A percentile compares a stretch with the other conserved stretches of the same genome.
phyloP scores from a whole-genome alignment of 2,888 invertebrate genomes.

The Spicauda simplicius region DNA sequence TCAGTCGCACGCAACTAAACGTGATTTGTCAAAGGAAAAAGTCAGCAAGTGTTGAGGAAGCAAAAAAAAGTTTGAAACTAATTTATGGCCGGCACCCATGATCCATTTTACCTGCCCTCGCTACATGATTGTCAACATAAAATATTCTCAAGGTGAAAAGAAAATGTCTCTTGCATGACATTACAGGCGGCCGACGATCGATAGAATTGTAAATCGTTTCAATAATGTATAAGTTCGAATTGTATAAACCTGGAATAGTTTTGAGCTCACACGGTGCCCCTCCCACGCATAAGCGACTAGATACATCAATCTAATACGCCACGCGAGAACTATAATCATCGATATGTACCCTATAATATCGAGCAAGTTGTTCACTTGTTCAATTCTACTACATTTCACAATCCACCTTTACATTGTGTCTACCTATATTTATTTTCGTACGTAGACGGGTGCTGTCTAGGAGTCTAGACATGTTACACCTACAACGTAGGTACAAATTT shows the following conservation, averaged over 20 bases:
- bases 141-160: constrained; percentile 72
- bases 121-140: constrained; percentile 57
- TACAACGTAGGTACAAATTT: constrained; percentile 31
- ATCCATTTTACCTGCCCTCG: constrained; percentile 46
- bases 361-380: constrained; percentile 36
- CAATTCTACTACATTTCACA: constrained; percentile 17
- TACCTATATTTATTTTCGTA: constrained; percentile 39
- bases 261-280: constrained; percentile 39
- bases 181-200: constrained; percentile 63
- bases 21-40: constrained; percentile 30
- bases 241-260: constrained; percentile 45
- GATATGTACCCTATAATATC: constrained; percentile 18
- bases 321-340: constrained; percentile 15
- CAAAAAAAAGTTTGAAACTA: constrained; percentile 39
- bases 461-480: constrained; percentile 46
- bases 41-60: constrained; percentile 12
- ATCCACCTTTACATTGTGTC: constrained; percentile 32
- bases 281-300: constrained; percentile 42
- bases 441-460: constrained; percentile 42
- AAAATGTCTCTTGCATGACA: constrained; percentile 69
- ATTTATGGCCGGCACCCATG: constrained; percentile 42
- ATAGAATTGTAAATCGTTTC: constrained; percentile 76
- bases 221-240: constrained; percentile 58
- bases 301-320: constrained; percentile 24
- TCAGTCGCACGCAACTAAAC: background rate